phyloP scores from a whole-genome alignment of 2,797 vertebrate genomes.

The Anolis apletophallus region DNA sequence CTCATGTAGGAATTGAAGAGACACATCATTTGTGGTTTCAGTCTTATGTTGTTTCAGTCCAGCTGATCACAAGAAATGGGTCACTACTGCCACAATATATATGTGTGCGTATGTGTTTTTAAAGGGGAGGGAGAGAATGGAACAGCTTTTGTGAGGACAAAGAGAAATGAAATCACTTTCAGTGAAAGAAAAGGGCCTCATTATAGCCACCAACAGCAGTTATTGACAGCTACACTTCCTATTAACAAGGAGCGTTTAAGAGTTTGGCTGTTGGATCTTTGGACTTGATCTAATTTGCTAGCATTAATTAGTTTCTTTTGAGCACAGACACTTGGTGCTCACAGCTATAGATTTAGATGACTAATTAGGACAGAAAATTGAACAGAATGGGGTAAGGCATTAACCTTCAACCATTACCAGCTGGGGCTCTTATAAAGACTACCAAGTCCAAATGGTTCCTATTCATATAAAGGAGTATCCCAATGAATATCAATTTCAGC shows the following conservation, averaged over 20 bases:
- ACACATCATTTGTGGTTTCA: constrained; percentile 63
- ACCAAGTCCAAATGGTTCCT: constrained; percentile 84
- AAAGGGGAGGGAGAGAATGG: constrained; percentile 61
- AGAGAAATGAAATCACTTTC: constrained; percentile 96
- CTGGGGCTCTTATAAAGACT: constrained; percentile 86
- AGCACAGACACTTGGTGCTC: constrained; percentile 87
- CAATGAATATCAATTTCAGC: constrained; percentile 86
- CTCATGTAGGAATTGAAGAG: constrained; percentile 45
- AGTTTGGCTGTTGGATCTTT: constrained; percentile 89
- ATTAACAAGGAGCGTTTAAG: constrained; percentile 88
- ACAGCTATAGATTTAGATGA: constrained; percentile 86
- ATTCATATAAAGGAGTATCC: constrained; percentile 81
- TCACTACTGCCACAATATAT: constrained; percentile 71
- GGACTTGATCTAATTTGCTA: constrained; percentile 96
- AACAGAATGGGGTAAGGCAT: constrained; percentile 87
- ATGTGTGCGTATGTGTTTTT: constrained; percentile 51
- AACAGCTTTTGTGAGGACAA: constrained; percentile 84
- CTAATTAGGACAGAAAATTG: constrained; percentile 87
- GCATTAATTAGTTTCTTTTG: constrained; percentile 94
- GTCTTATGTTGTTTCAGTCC: constrained; percentile 69
- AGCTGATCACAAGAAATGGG: constrained; percentile 79
- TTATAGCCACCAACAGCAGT: constrained; percentile 87
- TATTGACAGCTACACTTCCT: constrained; percentile 87
- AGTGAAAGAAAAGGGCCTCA: constrained; percentile 87
- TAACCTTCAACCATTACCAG: constrained; percentile 88